Evolutionary conservation across 37 sponge, comb jelly and placozoan genomes (phyloP).

Genomic region (Sycon ciliatum): DNA sequence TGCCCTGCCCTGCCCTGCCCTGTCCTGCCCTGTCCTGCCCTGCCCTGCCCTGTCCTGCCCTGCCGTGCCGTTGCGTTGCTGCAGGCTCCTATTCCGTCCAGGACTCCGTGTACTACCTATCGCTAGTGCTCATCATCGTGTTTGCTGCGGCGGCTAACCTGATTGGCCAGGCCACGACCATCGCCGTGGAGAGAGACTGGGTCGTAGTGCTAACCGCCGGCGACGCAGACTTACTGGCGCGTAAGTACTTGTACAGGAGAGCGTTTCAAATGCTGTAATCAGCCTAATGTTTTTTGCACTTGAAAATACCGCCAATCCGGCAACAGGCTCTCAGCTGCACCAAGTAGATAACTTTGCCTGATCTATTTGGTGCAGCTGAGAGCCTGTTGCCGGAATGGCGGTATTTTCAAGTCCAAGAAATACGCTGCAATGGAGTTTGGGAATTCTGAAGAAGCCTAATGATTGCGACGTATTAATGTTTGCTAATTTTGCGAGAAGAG

Average conservation of each 20-base stretch:
- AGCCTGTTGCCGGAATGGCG: too few species aligned
- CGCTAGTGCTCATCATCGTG: conserved; percentile 32
- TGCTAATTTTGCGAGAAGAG: too few species aligned
- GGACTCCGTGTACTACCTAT: neutral
- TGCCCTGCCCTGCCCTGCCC: too few species aligned
- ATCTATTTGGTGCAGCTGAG: too few species aligned
- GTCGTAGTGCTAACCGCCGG: conserved; percentile 75
- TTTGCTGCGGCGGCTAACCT: conserved; percentile 62
- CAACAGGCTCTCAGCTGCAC: neutral
- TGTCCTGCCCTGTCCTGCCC: too few species aligned
- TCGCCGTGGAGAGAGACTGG: conserved; percentile 94
- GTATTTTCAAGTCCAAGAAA: too few species aligned
- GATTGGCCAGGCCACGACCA: conserved; percentile 70
- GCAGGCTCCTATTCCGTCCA: too few species aligned
- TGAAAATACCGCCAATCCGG: neutral
- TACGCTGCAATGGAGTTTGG: too few species aligned
- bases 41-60: too few species aligned
- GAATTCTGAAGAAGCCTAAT: too few species aligned
- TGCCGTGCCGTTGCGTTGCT: too few species aligned
- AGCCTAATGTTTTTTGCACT: neutral
- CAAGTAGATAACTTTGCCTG: neutral
- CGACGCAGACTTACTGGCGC: conserved; percentile 56
- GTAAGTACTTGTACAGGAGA: conserved; percentile 43
- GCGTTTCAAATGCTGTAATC: neutral
- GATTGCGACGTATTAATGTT: too few species aligned